phyloP scores from a whole-genome alignment of 2,888 invertebrate species.

The Alloscopus bannaensis region DNA sequence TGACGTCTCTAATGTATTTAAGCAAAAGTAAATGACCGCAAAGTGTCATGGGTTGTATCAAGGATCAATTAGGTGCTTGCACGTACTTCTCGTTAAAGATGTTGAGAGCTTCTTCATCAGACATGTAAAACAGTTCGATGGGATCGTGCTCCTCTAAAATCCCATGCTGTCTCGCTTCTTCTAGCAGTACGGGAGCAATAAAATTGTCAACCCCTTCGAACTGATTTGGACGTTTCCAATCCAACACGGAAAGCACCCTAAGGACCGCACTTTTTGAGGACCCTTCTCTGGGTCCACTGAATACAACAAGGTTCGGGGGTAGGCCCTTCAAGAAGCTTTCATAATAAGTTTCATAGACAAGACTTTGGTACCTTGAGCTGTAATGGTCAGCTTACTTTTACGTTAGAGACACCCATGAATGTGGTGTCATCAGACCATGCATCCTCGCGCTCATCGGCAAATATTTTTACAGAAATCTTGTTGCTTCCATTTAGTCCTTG shows the following conservation, averaged over 20 bases:
- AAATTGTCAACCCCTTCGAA: slow-evolving; percentile 63
- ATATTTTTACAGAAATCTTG: slow-evolving; percentile 37
- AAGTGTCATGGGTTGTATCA: too few species aligned
- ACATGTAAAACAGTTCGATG: slow-evolving; percentile 52
- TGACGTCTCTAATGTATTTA: slow-evolving; percentile 21
- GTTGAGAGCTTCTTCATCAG: slow-evolving; percentile 23
- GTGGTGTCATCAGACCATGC: slow-evolving; percentile 38
- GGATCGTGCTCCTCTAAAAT: slow-evolving; percentile 50
- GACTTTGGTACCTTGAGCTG: neutral
- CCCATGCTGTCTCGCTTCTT: slow-evolving; percentile 34
- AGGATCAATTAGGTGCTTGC: neutral
- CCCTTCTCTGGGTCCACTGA: slow-evolving; percentile 34
- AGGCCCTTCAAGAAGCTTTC: slow-evolving; percentile 43
- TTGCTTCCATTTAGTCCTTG: neutral
- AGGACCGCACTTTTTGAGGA: slow-evolving; percentile 35
- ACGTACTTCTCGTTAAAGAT: slow-evolving; percentile 27
- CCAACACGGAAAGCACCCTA: slow-evolving; percentile 24
- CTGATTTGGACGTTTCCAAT: slow-evolving; percentile 60
- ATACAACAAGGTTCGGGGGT: slow-evolving; percentile 54
- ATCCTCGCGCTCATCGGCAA: slow-evolving; percentile 8
- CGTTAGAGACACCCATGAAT: slow-evolving; percentile 47
- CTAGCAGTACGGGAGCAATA: slow-evolving; percentile 27
- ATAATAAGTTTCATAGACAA: slow-evolving; percentile 6
- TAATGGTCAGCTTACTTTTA: slow-evolving; percentile 7
- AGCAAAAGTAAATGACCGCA: too few species aligned